Base-by-base conservation (phyloP, 2,888 invertebrate genomes). In the Apotomis betuletana region DNA sequence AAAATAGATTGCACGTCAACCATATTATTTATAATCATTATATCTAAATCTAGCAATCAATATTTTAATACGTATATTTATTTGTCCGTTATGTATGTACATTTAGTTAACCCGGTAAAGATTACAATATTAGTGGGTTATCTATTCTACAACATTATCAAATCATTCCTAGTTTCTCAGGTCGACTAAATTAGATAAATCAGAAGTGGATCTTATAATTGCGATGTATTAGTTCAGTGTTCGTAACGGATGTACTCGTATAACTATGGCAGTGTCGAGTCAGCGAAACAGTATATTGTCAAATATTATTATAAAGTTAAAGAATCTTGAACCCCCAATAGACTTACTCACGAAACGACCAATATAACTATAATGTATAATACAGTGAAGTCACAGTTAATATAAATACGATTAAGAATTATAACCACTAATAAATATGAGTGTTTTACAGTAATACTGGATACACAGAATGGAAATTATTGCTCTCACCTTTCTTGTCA, bases 291-390 rank as follows among this genome's bases (percentile, higher is more conserved):
- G 10, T 52, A 70, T 51, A 67, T 54, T 13, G 13, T 38, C 38
- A n/a, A 36, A 65, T 27, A 55, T 55, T 63, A 65, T 44, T 60
- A 65, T 65, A 65, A 64, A 59, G 44, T 46, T 55, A 36, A n/a
- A 71, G 55, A 27, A 55, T 82, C 87, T 86, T 85, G 85, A 85
- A 86, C 85, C 79, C 85, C 84, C 75, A 62, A 62, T 57, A 44
- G 58, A 75, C 72, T 67, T 78, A 77, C 36, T 72, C 68, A 77
- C 69, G 75, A 74, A 70, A 71, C 75, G 72, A 69, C 75, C 78
- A 77, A 73, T 75, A 74, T 61, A 75, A 62, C 77, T 75, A 79
- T 77, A 70, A 77, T 76, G 10, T 41, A 65, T 65, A 80, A 79
- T 80, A 77, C 74, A 80, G 76, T 83, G 80, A 82, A 82, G 80